Percentiles rank a stretch among this genome's conserved stretches.
Conservation (phyloP, 2,113 vertebrate genomes). For the Alethe castanea region DNA sequence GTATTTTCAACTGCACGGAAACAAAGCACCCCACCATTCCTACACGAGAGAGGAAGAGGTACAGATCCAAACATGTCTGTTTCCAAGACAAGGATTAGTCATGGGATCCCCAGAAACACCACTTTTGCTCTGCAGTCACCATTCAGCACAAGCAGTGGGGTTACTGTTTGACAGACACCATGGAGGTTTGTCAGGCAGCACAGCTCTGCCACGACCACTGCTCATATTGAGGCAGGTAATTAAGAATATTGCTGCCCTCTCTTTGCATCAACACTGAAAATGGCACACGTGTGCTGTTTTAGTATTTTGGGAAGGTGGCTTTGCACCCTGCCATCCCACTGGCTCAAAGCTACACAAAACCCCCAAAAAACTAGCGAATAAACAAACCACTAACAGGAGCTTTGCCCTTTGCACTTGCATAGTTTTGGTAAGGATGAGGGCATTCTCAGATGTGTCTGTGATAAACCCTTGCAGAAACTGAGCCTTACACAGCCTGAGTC, state of each 20-base stretch:
- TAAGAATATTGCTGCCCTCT: background rate
- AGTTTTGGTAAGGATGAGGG: background rate
- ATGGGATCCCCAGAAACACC: background rate
- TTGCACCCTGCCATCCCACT: background rate
- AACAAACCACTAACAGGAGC: background rate
- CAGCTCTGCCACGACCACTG: background rate
- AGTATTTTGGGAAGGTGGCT: accelerated
- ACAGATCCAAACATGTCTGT: background rate
- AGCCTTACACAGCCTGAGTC: slow-evolving; percentile 1
- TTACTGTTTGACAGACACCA: background rate
- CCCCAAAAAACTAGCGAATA: background rate
- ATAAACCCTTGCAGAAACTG: background rate
- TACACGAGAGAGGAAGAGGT: background rate
- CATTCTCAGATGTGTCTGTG: background rate
- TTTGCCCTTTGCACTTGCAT: background rate
- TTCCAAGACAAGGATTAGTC: background rate
- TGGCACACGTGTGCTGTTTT: accelerated
- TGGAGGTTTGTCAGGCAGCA: background rate
- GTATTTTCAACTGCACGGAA: background rate
- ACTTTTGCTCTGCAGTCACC: background rate
- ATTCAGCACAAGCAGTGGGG: background rate
- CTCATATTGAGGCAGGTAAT: background rate
- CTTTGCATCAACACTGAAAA: background rate
- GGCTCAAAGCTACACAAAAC: background rate
- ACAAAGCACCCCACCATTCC: background rate